Percentiles rank a stretch among this genome's conserved stretches.
phyloP scores from a whole-genome alignment of 2,888 invertebrate genomes.

The Lamellibrachia columna region DNA sequence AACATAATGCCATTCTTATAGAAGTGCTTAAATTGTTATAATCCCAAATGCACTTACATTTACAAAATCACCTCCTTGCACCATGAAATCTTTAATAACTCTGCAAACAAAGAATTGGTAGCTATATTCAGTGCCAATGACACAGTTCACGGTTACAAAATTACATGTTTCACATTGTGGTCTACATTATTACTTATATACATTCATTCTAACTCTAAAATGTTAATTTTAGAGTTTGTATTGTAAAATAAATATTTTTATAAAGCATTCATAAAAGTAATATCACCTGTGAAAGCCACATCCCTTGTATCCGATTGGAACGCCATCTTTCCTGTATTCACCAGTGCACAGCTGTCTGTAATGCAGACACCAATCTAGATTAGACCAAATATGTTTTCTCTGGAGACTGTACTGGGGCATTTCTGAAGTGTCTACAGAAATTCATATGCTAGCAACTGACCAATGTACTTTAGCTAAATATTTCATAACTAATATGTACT shows the following conservation, averaged over 20 bases:
- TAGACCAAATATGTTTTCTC: neutral
- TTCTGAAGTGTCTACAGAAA: no score
- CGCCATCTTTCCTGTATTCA: slow-evolving; percentile 93
- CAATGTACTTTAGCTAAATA: no score
- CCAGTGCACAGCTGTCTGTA: slow-evolving; percentile 96
- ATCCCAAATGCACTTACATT: slow-evolving; percentile 77
- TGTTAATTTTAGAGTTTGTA: neutral
- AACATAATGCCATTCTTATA: neutral
- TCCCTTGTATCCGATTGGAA: slow-evolving; percentile 95
- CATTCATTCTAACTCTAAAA: neutral
- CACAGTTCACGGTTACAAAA: no score
- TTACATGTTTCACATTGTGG: neutral
- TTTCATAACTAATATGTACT: no score
- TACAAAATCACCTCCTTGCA: slow-evolving; percentile 99
- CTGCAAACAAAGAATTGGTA: slow-evolving; percentile 64
- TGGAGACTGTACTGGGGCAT: no score
- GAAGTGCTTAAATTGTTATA: slow-evolving; percentile 8
- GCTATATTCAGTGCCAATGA: neutral
- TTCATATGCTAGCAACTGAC: no score
- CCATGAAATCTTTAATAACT: slow-evolving; percentile 99
- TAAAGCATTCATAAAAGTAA: neutral
- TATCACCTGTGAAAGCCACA: slow-evolving; percentile 84
- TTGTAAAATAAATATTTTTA: neutral
- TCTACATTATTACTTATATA: neutral
- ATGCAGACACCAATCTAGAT: slow-evolving; percentile 28